Evolutionary conservation across 2,113 vertebrate genomes (phyloP).

Genomic region (Fregetta grallaria): DNA sequence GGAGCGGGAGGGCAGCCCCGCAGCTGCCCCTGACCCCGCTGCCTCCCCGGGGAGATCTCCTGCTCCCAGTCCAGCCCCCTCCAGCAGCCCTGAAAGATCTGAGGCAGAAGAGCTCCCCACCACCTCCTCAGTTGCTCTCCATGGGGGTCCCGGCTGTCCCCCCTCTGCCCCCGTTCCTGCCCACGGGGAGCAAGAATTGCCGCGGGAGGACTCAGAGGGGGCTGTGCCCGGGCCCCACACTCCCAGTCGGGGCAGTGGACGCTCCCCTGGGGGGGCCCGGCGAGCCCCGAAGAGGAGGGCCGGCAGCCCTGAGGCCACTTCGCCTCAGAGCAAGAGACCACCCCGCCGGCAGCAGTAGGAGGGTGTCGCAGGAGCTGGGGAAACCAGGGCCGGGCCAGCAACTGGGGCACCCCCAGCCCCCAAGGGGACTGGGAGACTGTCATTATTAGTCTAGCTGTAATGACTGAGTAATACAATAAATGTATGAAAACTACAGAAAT

Average conservation of each 20-base stretch:
- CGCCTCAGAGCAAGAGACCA: background rate
- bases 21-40: too few species aligned
- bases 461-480: background rate
- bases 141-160: background rate
- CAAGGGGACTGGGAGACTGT: background rate
- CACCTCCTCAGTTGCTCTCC: too few species aligned
- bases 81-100: too few species aligned
- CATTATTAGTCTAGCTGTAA: background rate
- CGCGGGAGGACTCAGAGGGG: background rate
- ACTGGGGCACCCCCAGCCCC: background rate
- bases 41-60: background rate
- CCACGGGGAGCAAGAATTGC: background rate
- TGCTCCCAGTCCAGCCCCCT: background rate
- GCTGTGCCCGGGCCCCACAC: too few species aligned
- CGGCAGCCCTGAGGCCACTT: too few species aligned
- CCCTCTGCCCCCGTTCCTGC: background rate
- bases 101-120: too few species aligned
- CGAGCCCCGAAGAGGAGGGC: background rate
- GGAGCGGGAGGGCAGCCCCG: too few species aligned
- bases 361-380: background rate
- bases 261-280: fast-evolving
- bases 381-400: background rate
- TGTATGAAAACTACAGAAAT: background rate
- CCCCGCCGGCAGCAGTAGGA: background rate
- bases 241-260: fast-evolving